phyloP scores from a whole-genome alignment of 2,888 invertebrate genomes.

The Autographa pulchrina region DNA sequence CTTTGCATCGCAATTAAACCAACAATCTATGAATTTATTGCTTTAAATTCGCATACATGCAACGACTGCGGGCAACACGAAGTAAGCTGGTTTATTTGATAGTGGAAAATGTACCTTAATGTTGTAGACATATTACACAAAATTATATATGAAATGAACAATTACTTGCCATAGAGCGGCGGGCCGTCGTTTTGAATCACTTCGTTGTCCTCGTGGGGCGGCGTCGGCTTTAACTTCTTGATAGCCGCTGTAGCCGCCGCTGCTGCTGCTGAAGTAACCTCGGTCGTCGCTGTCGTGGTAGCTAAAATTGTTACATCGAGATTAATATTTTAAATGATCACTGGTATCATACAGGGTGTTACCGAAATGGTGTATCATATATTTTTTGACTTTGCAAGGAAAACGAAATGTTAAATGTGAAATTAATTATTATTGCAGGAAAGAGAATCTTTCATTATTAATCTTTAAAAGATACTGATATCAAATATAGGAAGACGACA shows the following conservation, averaged over 20 bases:
- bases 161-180: conserved; percentile 60
- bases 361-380: too few relatives aligned
- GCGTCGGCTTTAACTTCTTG: conserved; percentile 78
- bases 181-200: conserved; percentile 81
- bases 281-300: conserved; percentile 50
- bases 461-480: too few relatives aligned
- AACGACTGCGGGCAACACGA: neutral
- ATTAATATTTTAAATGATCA: neutral
- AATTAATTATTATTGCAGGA: too few relatives aligned
- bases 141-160: conserved; percentile 14
- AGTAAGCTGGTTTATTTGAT: neutral
- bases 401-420: too few relatives aligned
- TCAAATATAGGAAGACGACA: too few relatives aligned
- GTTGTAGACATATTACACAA: neutral
- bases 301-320: conserved; percentile 20
- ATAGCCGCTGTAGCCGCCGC: conserved; percentile 19
- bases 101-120: neutral
- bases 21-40: neutral
- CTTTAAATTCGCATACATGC: neutral
- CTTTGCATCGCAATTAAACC: neutral
- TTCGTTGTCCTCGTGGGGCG: conserved; percentile 76
- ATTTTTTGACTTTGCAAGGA: too few relatives aligned
- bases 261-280: conserved; percentile 21
- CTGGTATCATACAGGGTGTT: too few relatives aligned
- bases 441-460: neutral